phyloP scores from a whole-genome alignment of 2,113 vertebrate species.

The Gyps fulvus region DNA sequence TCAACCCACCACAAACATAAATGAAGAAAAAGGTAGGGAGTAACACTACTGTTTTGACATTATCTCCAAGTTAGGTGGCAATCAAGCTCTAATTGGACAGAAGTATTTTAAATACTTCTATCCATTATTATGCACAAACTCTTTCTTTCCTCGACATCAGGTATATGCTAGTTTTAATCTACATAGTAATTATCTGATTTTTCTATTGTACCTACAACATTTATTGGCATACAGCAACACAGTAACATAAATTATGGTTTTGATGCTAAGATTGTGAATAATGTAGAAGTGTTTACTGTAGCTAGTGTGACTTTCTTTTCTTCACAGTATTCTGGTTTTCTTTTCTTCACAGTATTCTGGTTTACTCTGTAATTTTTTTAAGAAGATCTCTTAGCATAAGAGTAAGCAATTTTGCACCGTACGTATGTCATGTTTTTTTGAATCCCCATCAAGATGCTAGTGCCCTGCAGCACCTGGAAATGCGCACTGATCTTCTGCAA shows the following conservation, averaged over 20 bases:
- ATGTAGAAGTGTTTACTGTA: neutral
- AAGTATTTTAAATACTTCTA: neutral
- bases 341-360: neutral
- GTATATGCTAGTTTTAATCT: neutral
- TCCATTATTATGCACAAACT: neutral
- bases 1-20: neutral
- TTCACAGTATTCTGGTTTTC: neutral
- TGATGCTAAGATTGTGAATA: neutral
- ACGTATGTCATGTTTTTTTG: constrained; percentile 30
- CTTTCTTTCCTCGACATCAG: neutral
- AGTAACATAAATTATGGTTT: neutral
- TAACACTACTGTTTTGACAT: neutral
- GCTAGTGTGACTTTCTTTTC: neutral
- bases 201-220: neutral
- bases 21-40: neutral
- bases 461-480: constrained; percentile 59
- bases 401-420: neutral
- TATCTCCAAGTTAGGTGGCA: neutral
- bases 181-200: neutral
- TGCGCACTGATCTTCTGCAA: constrained; percentile 61
- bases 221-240: neutral
- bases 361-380: neutral
- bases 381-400: neutral
- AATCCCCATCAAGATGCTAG: neutral
- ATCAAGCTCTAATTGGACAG: neutral